Conservation (phyloP, 2,888 invertebrate species). For the Eretmocerus hayati region DNA sequence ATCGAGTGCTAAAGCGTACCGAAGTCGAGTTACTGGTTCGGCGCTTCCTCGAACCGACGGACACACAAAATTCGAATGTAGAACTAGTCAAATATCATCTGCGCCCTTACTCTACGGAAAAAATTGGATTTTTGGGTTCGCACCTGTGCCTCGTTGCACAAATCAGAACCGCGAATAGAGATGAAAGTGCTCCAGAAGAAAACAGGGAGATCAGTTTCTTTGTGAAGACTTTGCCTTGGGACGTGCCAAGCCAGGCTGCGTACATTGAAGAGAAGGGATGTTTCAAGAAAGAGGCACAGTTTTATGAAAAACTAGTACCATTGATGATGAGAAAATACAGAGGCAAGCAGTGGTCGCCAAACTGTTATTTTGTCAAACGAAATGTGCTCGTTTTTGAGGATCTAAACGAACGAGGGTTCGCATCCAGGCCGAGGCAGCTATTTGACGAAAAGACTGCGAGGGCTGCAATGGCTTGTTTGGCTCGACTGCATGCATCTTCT, state of each 20-base stretch:
- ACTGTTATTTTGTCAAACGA: constrained; percentile 35
- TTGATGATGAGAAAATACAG: constrained; percentile 11
- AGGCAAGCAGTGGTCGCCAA: constrained; percentile 35
- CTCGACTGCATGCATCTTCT: constrained; percentile 37
- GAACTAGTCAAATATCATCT: constrained; percentile 26
- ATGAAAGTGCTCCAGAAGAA: constrained; percentile 6
- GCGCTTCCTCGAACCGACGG: background rate
- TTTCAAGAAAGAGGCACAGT: constrained; percentile 25
- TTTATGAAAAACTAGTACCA: constrained; percentile 3
- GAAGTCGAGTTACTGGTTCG: constrained; percentile 19
- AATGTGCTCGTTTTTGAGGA: constrained; percentile 44
- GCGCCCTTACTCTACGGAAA: constrained; percentile 29
- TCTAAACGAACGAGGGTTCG: constrained; percentile 35
- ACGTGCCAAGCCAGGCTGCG: constrained; percentile 49
- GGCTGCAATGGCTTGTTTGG: constrained; percentile 21
- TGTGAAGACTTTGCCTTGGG: constrained; percentile 54
- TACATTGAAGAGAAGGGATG: constrained; percentile 48
- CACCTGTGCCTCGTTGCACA: constrained; percentile 4
- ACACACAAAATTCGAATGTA: too few species aligned
- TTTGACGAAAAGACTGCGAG: constrained; percentile 22
- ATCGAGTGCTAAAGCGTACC: constrained; percentile 12
- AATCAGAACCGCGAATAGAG: background rate
- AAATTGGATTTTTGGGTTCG: constrained; percentile 33
- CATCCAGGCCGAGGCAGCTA: constrained; percentile 25
- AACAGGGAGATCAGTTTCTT: constrained; percentile 49